Conservation (phyloP, 2,113 vertebrate genomes). For the Lycaon pictus region DNA sequence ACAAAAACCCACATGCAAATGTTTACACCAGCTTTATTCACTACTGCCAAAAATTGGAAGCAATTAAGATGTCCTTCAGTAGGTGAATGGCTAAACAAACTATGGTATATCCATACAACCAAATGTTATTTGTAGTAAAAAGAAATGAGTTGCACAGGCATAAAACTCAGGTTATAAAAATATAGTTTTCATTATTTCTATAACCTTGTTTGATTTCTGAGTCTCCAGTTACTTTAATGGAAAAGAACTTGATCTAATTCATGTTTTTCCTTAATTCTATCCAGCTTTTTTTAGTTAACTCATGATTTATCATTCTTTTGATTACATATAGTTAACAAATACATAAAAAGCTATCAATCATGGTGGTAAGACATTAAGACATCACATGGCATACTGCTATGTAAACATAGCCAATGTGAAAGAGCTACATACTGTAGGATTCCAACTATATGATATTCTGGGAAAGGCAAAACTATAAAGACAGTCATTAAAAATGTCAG, state of each 20-base stretch:
- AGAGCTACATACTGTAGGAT: background rate
- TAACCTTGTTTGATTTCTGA: background rate
- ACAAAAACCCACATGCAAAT: background rate
- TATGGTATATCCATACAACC: background rate
- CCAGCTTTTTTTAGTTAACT: conserved; percentile 29
- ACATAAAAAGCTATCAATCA: background rate
- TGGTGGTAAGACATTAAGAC: background rate
- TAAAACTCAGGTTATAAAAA: conserved; percentile 25
- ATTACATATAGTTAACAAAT: background rate
- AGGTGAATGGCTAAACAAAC: background rate
- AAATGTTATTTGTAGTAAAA: background rate
- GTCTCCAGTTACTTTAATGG: background rate
- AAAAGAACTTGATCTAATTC: conserved; percentile 24
- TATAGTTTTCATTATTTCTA: conserved; percentile 9
- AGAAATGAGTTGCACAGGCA: background rate
- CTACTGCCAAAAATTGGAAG: no score
- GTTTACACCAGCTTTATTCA: background rate
- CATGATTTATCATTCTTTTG: background rate
- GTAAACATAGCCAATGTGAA: background rate
- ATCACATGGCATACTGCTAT: background rate
- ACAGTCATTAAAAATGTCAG: background rate
- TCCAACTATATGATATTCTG: background rate
- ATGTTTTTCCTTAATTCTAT: background rate
- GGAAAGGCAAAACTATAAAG: background rate
- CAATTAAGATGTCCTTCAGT: no score